Percentiles rank a stretch among this genome's conserved stretches.
Conservation (phyloP, 2,888 invertebrate species). For the Portevinia maculata region DNA sequence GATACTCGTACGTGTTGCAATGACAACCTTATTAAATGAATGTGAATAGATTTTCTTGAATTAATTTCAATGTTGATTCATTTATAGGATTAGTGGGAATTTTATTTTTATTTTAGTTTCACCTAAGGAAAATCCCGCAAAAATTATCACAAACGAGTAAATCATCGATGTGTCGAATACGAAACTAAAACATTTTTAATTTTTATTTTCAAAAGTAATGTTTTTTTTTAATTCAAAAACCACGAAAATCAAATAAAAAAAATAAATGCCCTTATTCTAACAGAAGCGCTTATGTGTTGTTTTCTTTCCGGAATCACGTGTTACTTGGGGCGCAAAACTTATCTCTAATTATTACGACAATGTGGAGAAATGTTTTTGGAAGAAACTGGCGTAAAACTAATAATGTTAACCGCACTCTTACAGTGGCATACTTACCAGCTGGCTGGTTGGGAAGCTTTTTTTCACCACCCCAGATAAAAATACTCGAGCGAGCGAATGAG, state of each 20-base stretch:
- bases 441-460: conserved; percentile 38
- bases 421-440: conserved; percentile 61
- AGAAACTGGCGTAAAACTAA: conserved; percentile 71
- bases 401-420: conserved; percentile 67
- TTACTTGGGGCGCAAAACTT: conserved; percentile 13
- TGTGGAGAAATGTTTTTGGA: conserved; percentile 64
- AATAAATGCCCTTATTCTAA: not conserved
- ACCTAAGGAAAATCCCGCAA: conserved; percentile 3
- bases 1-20: not conserved
- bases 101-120: conserved; percentile 28
- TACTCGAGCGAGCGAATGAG: conserved; percentile 22
- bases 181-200: conserved; percentile 10
- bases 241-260: not conserved
- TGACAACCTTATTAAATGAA: conserved; percentile 30
- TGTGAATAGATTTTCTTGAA: conserved; percentile 20
- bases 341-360: conserved; percentile 28
- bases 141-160: conserved; percentile 18
- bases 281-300: conserved; percentile 11
- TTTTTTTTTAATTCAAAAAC: conserved; percentile 4
- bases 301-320: conserved; percentile 37
- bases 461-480: conserved; percentile 68
- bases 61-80: conserved; percentile 42
- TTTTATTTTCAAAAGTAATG: conserved; percentile 2
- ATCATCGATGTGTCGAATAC: conserved; percentile 24
- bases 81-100: not conserved